Base-by-base conservation (phyloP, 2,888 invertebrate genomes). In the Nineta flava region DNA sequence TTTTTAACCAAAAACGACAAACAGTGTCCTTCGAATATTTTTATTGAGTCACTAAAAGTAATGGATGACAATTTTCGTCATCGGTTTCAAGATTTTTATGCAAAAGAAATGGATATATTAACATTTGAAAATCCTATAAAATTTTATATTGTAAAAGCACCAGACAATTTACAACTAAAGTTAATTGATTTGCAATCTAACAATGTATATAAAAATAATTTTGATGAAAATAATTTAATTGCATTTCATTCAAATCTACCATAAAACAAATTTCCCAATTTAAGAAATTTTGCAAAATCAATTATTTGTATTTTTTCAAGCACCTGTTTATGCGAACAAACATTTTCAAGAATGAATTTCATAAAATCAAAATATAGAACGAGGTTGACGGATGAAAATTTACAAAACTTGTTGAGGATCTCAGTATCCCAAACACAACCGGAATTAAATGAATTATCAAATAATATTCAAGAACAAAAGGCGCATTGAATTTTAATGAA, bases 81-180 rank as follows among this genome's bases (percentile, higher is more conserved):
- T 52, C 45, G 48, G 47, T 52, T 51, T 52, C 50, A 49, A 51
- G 46, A 53, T 51, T 51, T 53, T 53, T 51, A 53, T 53, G 51
- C 53, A 50, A 52, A 54, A 55, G 51, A 55, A 54, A 51, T 49
- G 43, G 50, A 51, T 46, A 51, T 51, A 51, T 48, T 45, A 48
- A 48, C 53, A 50, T 52, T 52, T 53, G 50, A 54, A 53, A 52
- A 54, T 54, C 48, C 52, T 53, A 46, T 54, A 34, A 54, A 54
- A 55, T 54, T 55, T 54, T 48, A 54, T 54, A 55, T 55, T 54
- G 32, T 54, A 53, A 55, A 51, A 53, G 48, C 46, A 51, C 51
- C 48, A 9, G 46, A 17, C 31, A 32, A 46, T 13, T 44, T 50
- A 44, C 50, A 50, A 46, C 31, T 46, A 50, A 46, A 50, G 46